Conservation (phyloP, 2,113 vertebrate genomes). For the Hassar affinis region DNA sequence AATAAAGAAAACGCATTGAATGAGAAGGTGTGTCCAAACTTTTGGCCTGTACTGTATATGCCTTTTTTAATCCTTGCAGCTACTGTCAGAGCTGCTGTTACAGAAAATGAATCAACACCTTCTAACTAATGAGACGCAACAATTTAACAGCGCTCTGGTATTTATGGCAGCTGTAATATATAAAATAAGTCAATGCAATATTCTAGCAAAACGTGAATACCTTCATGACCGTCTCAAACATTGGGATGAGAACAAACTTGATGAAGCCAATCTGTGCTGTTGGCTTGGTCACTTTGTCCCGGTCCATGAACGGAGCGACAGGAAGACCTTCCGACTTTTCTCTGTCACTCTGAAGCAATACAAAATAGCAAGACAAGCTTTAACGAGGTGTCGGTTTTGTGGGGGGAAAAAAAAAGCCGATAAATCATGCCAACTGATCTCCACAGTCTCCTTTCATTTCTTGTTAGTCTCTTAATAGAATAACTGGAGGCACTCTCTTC, state of each 20-base stretch:
- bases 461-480: not conserved
- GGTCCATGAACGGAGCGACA: constrained; percentile 96
- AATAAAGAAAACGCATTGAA: too few species aligned
- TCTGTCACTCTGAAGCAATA: constrained; percentile 82
- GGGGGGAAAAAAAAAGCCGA: not conserved
- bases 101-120: not conserved
- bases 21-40: too few species aligned
- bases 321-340: constrained; percentile 96
- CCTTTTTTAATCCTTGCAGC: not conserved
- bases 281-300: constrained; percentile 96
- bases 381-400: not conserved
- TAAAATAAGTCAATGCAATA: too few species aligned
- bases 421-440: not conserved
- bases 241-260: constrained; percentile 82
- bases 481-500: not conserved
- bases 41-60: too few species aligned
- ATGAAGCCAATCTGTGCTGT: constrained; percentile 94
- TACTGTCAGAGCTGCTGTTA: too few species aligned
- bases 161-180: not conserved
- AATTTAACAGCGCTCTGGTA: not conserved
- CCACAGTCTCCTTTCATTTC: not conserved
- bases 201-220: constrained; percentile 52
- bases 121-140: not conserved
- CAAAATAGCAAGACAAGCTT: not conserved
- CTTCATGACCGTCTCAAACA: constrained; percentile 83